Conservation (phyloP, 2,113 vertebrate genomes). For the Jacana jacana region DNA sequence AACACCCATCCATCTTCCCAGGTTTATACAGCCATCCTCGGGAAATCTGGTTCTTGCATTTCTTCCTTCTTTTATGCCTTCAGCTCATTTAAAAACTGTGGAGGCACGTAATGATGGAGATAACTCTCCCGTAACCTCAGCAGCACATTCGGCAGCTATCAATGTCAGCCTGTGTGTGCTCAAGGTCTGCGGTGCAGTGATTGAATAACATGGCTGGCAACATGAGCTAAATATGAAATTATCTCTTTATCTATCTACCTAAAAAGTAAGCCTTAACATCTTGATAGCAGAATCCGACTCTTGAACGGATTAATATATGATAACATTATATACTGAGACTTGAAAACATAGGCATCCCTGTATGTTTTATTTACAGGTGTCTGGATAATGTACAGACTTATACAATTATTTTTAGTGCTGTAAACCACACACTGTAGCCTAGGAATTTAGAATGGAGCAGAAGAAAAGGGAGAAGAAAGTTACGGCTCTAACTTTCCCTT, state of each 20-base stretch:
- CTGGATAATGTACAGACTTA: background rate
- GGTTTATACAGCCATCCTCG: background rate
- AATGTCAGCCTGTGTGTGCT: background rate
- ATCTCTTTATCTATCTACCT: background rate
- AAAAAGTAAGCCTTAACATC: background rate
- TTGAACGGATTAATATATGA: background rate
- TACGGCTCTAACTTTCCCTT: background rate
- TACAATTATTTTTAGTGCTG: constrained; percentile 12
- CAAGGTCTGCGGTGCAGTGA: background rate
- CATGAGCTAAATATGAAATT: constrained; percentile 23
- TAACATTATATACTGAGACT: background rate
- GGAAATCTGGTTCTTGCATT: background rate
- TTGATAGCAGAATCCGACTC: background rate
- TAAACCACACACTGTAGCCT: background rate
- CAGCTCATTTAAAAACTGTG: background rate
- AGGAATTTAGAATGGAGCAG: background rate
- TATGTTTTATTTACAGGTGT: background rate
- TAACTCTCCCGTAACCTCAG: background rate
- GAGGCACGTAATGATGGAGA: background rate
- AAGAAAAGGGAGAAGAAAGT: background rate
- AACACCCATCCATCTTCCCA: background rate
- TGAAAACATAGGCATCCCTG: background rate
- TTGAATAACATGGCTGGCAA: background rate
- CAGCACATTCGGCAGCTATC: background rate
- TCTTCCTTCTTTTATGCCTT: background rate